Base-by-base conservation (phyloP, 2,113 vertebrate genomes). In the Atlantisia rogersi region DNA sequence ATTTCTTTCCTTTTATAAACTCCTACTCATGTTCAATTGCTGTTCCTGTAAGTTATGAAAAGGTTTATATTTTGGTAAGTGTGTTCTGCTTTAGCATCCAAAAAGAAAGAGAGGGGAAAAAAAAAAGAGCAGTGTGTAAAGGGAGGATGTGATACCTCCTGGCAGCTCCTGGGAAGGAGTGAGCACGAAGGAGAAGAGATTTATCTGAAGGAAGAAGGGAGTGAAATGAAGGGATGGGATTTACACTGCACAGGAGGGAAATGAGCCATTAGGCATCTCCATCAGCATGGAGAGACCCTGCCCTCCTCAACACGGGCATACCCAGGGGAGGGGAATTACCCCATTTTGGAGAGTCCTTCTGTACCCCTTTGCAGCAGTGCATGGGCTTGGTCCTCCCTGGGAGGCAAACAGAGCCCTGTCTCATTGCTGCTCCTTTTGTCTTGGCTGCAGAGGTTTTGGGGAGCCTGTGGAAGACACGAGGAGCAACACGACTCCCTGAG, bases 31-130 rank as follows among this genome's bases (percentile, higher is more conserved):
- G 50, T 62, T 95, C 90, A 44, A 21, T 68, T 70, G 79, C 74
- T 80, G 81, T 44, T 85, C 77, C 50, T 40, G 44, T 69, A 46
- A 92, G 82, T 82, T 67, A 91, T 63, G 81, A 58, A 94, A 82
- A 75, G 87, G 93, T 90, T 95, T 94, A 62, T 92, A 89, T 95
- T 83, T 65, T 48, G 39, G 73, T 55, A 37, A 81, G 89, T 18
- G 0, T 76, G 81, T 85, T 94, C 29, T 7, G 11, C 52, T 89
- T 73, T 15, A 85, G 87, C 58, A 63, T n/a, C 91, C 44, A 35
- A 84, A 80, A 65, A 74, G 26, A 48, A 48, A 46, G 44, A 44
- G 44, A 44, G 44, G 44, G 17, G 65, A 29, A 48, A 21, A 48
- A n/a, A 53, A 53, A 53, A 53, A 32, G 62, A 87, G 74, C 86